These are phyloP conservation scores for Lamellibrachia satsuma DNA, from an alignment of 2,888 invertebrate genomes.

Conservation along the genomic window DNA sequence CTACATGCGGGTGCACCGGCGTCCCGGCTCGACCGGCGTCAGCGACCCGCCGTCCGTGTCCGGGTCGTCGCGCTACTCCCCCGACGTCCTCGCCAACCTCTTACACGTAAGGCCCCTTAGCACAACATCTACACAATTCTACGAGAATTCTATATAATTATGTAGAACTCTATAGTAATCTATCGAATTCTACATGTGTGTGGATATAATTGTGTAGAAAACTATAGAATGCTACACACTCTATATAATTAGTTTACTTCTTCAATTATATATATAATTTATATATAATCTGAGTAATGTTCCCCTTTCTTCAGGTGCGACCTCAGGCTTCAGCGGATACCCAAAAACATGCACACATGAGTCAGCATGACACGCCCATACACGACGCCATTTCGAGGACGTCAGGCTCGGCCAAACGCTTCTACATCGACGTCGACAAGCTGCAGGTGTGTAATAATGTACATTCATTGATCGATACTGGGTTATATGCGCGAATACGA, in stretches of 20 bases:
- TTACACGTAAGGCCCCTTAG: neutral
- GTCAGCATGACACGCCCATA: neutral
- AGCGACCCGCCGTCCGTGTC: neutral
- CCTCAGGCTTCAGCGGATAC: neutral
- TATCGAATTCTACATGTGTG: too few species aligned
- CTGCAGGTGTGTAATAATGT: neutral
- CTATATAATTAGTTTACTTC: too few species aligned
- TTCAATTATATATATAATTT: too few species aligned
- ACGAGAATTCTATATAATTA: too few species aligned
- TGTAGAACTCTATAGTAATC: too few species aligned
- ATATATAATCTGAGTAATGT: neutral
- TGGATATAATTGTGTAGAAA: too few species aligned
- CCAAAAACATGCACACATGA: neutral
- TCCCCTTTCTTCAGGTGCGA: neutral
- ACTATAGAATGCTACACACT: too few species aligned
- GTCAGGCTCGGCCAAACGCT: neutral
- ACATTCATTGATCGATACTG: neutral
- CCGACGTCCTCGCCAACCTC: neutral
- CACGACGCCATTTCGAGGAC: neutral
- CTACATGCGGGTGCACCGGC: constrained; percentile 42
- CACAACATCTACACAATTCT: too few species aligned
- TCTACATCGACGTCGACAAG: constrained; percentile 5
- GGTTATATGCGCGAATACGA: too few species aligned
- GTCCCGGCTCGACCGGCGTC: constrained; percentile 48
- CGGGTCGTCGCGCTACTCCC: neutral